Evolutionary conservation across 1,140 invertebrate species (phyloP), one percentile per base, ranked within the genome.

Genomic region (Drosophila sechellia): DNA sequence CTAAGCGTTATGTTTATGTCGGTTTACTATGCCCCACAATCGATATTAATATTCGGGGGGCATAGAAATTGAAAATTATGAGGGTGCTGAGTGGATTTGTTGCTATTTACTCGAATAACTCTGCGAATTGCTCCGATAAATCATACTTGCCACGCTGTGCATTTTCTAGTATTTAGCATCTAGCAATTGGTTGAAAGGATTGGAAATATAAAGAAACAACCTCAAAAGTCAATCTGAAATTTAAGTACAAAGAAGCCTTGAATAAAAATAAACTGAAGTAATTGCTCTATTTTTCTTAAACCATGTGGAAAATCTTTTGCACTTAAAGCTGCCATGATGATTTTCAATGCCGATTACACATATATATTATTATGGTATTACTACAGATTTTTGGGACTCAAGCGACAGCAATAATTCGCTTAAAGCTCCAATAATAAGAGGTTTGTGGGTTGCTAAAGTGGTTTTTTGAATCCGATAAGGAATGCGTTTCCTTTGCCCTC

Each of bases 41-140:
- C 83, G 83, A 87, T 86, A 83, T 86, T 81, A 86, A 86, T 86
- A 87, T 87, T 45, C 15, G 35, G 61, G 74, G 65, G 50, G 78
- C 64, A 71, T 81, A 81, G 60, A 87, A 86, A 86, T 86, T 86
- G 83, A 86, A 86, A 86, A 81, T 86, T 86, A 87, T 86, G 78
- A 78, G 48, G 57, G 39, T 53, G 72, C 42, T 50, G 70, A 64
- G 60, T 53, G 60, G 61, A 76, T 71, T 70, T 71, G 68, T 57
- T 71, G 42, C 13, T 65, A 40, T 64, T 65, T 37, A 31, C 48
- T 12, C 11, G 10, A 45, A 40, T 45, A 70, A 70, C 43, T 56
- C 60, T 35, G 13, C 20, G 59, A 45, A 37, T 45, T 43, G 40
- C 17, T 10, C 25, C 60, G 11, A 65, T 68, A 68, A 68, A 68